phyloP scores from a whole-genome alignment of 1,140 invertebrate genomes.

The Cydia strobilella region DNA sequence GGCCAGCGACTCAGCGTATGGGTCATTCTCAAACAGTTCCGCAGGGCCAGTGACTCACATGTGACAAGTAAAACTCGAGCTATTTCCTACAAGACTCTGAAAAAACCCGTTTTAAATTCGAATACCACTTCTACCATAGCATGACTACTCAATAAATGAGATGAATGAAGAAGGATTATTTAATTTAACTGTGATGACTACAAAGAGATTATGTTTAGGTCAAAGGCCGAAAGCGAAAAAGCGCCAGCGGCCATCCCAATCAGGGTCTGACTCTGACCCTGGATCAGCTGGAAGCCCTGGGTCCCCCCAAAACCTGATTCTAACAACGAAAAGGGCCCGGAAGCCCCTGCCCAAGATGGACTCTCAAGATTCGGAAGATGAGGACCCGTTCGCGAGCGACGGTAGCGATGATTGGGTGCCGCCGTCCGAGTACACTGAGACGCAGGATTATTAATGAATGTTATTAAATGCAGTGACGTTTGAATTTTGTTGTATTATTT shows the following conservation, averaged over 20 bases:
- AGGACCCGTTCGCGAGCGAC: conserved; percentile 14
- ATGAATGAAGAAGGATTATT: conserved; percentile 34
- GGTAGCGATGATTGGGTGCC: conserved; percentile 51
- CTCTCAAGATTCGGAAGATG: conserved; percentile 46
- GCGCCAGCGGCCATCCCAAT: conserved; percentile 36
- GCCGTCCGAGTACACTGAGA: conserved; percentile 41
- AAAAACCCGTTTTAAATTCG: too few relatives aligned
- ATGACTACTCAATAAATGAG: background rate
- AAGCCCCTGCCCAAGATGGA: conserved; percentile 38
- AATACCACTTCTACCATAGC: too few relatives aligned
- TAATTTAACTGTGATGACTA: conserved; percentile 16
- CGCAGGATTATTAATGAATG: conserved; percentile 38
- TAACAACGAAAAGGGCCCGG: conserved; percentile 55
- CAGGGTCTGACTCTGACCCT: conserved; percentile 16
- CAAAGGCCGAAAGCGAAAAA: conserved; percentile 37
- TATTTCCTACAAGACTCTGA: too few relatives aligned
- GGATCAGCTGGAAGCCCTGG: background rate
- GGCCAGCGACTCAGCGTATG: too few relatives aligned
- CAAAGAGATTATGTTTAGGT: conserved; percentile 32
- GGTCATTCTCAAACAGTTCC: too few relatives aligned
- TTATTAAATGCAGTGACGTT: background rate
- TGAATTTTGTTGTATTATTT: background rate
- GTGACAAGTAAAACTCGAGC: too few relatives aligned
- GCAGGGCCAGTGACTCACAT: too few relatives aligned
- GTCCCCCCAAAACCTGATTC: conserved; percentile 40